Percentiles rank a stretch among this genome's conserved stretches.
Conservation (phyloP, 30 jellyfish, hydroid and myxozoan species). For the Pelagia noctiluca region DNA sequence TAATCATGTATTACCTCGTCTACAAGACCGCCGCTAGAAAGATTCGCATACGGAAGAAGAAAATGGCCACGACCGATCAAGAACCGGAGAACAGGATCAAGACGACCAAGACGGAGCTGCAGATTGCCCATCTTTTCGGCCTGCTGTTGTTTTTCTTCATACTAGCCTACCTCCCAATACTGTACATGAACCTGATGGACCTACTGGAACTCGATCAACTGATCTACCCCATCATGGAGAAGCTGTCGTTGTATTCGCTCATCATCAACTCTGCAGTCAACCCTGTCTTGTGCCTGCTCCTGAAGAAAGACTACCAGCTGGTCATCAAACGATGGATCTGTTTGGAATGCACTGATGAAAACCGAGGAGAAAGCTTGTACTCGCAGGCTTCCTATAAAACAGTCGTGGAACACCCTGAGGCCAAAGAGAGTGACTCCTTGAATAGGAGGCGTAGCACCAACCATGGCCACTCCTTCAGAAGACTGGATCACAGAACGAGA, state of each 20-base stretch:
- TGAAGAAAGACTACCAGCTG: constrained; percentile 79
- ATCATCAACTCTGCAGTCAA: constrained; percentile 78
- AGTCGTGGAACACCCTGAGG: constrained; percentile 27
- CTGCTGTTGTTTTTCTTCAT: constrained; percentile 83
- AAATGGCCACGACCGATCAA: constrained; percentile 21
- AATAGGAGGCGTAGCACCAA: too few relatives aligned
- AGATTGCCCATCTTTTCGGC: constrained; percentile 87
- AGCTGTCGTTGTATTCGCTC: constrained; percentile 45
- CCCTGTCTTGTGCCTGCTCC: constrained; percentile 86
- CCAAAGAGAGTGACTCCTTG: background rate
- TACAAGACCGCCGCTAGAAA: constrained; percentile 72
- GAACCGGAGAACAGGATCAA: constrained; percentile 17
- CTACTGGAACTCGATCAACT: constrained; percentile 17
- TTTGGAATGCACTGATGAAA: constrained; percentile 22
- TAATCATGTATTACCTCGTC: constrained; percentile 58
- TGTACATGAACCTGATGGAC: constrained; percentile 70
- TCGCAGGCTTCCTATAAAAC: constrained; percentile 43
- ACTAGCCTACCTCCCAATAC: constrained; percentile 87
- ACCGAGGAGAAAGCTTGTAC: too few relatives aligned
- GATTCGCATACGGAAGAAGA: constrained; percentile 65
- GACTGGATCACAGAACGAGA: background rate
- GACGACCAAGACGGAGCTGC: constrained; percentile 81
- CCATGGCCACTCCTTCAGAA: background rate
- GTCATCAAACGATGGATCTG: constrained; percentile 55
- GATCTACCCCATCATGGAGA: constrained; percentile 12